phyloP scores from a whole-genome alignment of 2,113 vertebrate species.

The Aspiorhynchus laticeps region DNA sequence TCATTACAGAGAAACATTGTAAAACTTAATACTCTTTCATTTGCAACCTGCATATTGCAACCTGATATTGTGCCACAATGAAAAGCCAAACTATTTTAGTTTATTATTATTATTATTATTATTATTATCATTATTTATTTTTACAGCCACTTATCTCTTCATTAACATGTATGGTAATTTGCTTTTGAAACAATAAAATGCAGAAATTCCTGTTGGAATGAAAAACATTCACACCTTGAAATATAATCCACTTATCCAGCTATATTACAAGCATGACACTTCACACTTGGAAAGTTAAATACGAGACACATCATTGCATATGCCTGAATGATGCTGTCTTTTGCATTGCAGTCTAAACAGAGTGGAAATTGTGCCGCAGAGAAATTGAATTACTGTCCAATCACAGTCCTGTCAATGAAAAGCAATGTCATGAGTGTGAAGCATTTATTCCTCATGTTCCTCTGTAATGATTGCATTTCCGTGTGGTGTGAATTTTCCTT shows the following conservation, averaged over 20 bases:
- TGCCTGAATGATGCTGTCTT: slow-evolving; percentile 2
- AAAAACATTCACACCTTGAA: slow-evolving; percentile 27
- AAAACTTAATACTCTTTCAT: not conserved
- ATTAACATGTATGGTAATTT: slow-evolving; percentile 8
- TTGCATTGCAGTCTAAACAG: not conserved
- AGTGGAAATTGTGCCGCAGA: not conserved
- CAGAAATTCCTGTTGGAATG: not conserved
- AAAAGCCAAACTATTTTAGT: not conserved
- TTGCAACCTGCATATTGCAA: not conserved
- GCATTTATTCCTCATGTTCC: slow-evolving; percentile 20
- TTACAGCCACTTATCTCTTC: not conserved
- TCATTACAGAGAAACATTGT: not conserved
- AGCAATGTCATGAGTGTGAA: slow-evolving; percentile 3
- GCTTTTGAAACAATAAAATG: not conserved
- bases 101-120: no score
- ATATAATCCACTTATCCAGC: not conserved
- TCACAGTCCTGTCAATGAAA: slow-evolving; percentile 29
- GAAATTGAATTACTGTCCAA: slow-evolving; percentile 22
- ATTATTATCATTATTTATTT: not conserved
- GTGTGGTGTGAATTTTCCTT: not conserved
- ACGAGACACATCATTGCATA: slow-evolving; percentile 17
- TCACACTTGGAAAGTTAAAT: slow-evolving; percentile 11
- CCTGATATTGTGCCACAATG: not conserved
- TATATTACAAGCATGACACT: not conserved
- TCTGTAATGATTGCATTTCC: slow-evolving; percentile 27